phyloP scores from a whole-genome alignment of 2,888 invertebrate species.

The Tetanocera ferruginea region DNA sequence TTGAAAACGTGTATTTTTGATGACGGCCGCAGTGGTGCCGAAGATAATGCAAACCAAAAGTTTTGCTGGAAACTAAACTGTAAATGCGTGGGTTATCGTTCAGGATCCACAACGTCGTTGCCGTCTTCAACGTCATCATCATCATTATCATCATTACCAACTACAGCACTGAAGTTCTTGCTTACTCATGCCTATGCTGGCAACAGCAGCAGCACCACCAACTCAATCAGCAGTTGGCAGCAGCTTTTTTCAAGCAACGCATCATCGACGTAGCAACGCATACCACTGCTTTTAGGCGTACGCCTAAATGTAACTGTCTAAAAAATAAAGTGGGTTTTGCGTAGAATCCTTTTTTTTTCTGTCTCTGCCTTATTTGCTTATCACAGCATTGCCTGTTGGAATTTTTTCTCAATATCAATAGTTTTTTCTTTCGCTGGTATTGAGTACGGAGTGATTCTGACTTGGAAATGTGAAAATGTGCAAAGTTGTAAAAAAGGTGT shows the following conservation, averaged over 20 bases:
- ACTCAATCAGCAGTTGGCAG: background rate
- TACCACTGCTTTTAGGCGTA: conserved; percentile 13
- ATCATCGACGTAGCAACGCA: background rate
- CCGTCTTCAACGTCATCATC: background rate
- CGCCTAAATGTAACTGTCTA: conserved; percentile 22
- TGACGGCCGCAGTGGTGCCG: conserved; percentile 11
- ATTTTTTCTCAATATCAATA: background rate
- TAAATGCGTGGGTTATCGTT: background rate
- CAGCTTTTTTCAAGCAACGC: background rate
- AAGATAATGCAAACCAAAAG: conserved; percentile 32
- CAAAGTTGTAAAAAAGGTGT: background rate
- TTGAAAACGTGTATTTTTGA: conserved; percentile 1
- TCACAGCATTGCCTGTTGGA: background rate
- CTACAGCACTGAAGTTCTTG: background rate
- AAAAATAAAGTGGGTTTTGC: conserved; percentile 27
- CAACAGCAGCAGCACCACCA: background rate
- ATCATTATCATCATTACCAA: conserved; percentile 1
- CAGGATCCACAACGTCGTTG: background rate
- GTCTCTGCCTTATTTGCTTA: background rate
- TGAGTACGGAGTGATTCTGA: background rate
- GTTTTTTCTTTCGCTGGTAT: background rate
- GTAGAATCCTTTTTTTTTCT: background rate
- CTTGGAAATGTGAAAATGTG: background rate
- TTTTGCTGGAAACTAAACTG: background rate
- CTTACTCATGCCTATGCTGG: background rate